phyloP scores from a whole-genome alignment of 1,140 invertebrate species.

The Oryctes rhinoceros region DNA sequence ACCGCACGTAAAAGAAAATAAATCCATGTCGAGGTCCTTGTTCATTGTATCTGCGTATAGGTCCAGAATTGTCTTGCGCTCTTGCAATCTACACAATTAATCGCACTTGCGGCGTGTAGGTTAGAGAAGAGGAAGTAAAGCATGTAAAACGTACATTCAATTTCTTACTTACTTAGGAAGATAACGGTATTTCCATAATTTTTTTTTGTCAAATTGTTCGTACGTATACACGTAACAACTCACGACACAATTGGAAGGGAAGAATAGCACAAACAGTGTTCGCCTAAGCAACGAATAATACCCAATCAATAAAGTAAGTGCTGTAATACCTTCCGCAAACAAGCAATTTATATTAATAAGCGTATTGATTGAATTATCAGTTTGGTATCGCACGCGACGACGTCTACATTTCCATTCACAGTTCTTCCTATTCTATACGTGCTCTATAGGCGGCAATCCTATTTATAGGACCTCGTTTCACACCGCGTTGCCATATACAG shows the following conservation, averaged over 20 bases:
- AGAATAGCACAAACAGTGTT: neutral
- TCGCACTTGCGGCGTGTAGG: too few relatives aligned
- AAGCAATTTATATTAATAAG: conserved; percentile 24
- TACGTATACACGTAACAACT: too few relatives aligned
- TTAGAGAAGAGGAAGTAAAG: too few relatives aligned
- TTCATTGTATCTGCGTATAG: too few relatives aligned
- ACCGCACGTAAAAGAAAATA: too few relatives aligned
- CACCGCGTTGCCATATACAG: neutral
- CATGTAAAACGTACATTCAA: too few relatives aligned
- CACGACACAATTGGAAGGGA: neutral
- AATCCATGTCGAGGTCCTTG: too few relatives aligned
- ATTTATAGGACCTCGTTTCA: neutral
- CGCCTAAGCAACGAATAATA: neutral
- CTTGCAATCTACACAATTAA: too few relatives aligned
- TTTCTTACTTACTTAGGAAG: too few relatives aligned
- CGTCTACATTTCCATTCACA: conserved; percentile 11
- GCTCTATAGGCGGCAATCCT: neutral
- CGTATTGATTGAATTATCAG: conserved; percentile 27
- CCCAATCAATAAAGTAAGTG: conserved; percentile 16
- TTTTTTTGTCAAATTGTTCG: too few relatives aligned
- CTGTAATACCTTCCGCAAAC: neutral
- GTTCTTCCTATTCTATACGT: neutral
- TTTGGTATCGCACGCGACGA: conserved; percentile 21
- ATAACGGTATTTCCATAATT: too few relatives aligned
- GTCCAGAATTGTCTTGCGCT: too few relatives aligned